Evolutionary conservation across 2,888 invertebrate species (phyloP), one percentile per base, ranked within the genome.

Genomic region (Hirtodrosophila histrioides): DNA sequence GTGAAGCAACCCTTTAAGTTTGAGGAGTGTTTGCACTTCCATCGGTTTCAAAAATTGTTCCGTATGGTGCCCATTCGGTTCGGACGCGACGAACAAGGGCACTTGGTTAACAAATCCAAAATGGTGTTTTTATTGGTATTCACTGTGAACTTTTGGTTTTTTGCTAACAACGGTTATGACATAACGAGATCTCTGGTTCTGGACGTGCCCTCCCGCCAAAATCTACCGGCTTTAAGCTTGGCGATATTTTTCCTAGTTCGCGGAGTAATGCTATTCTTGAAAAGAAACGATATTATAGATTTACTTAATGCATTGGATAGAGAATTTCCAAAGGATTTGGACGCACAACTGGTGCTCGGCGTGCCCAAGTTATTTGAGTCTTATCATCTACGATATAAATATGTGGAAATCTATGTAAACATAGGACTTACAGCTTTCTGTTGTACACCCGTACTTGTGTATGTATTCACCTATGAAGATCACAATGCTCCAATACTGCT

Each of bases 221-320:
- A 66, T 37, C n/a, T 60, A 8, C 51, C 74, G 11, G 33, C 44
- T 0, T 0, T 74, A 0, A 40, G 43, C 8, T 44, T 76, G 0
- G 36, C 40, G 0, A 1, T n/a, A 3, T 73, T 31, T 31, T 65
- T 75, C 8, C 0, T 45, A 3, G 37, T 66, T 1, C 81, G 81
- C 0, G 81, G 78, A 7, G 0, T 81, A 7, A 11, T 54, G 31
- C 31, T 77, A 1, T 80, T n/a, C 3, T 0, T 65, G 0, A 84
- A 75, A 4, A 81, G 62, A 1, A 5, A 44, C 5, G 55, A 74
- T 0, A 58, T 82, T 2, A 3, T 76, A 0, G 39, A 64, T 3
- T 68, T 79, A 11, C 43, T 86, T 0, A 69, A 69, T 1, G 41
- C 24, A 1, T 6, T 82, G 56, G 85, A 82, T 31, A 11, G 24